These are phyloP conservation scores for Timema podura DNA, from an alignment of 2,888 invertebrate species.

Conservation along the genomic window DNA sequence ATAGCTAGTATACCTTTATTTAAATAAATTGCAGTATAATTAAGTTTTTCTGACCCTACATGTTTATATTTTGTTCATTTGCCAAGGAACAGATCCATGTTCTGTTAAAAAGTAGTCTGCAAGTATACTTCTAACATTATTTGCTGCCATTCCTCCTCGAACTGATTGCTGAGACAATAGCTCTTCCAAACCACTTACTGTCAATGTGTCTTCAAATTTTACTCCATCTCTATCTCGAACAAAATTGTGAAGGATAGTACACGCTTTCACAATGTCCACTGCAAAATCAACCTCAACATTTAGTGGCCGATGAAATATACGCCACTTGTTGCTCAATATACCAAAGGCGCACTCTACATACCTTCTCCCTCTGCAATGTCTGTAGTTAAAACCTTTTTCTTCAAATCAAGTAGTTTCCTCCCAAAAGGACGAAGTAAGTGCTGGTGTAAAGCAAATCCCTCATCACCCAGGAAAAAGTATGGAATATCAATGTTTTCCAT, in stretches of 20 bases:
- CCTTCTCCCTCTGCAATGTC: slow-evolving; percentile 33
- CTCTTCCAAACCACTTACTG: slow-evolving; percentile 32
- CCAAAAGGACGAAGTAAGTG: slow-evolving; percentile 21
- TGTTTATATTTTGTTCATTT: too few species aligned
- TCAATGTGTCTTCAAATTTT: slow-evolving; percentile 30
- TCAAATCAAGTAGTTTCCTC: slow-evolving; percentile 17
- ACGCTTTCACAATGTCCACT: slow-evolving; percentile 34
- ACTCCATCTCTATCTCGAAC: slow-evolving; percentile 27
- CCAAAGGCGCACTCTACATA: slow-evolving; percentile 37
- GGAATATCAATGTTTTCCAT: slow-evolving; percentile 18
- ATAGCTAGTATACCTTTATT: too few species aligned
- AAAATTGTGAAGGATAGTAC: slow-evolving; percentile 32
- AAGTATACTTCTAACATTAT: too few species aligned
- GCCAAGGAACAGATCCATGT: too few species aligned
- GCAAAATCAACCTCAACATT: slow-evolving; percentile 32
- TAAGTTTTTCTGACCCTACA: too few species aligned
- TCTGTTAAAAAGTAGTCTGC: too few species aligned
- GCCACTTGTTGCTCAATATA: slow-evolving; percentile 37
- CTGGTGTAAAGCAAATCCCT: slow-evolving; percentile 27
- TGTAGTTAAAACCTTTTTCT: slow-evolving; percentile 32
- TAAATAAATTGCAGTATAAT: too few species aligned
- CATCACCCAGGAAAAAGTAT: slow-evolving; percentile 21
- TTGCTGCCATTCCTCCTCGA: too few species aligned
- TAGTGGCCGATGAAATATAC: slow-evolving; percentile 39
- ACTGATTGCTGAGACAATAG: slow-evolving; percentile 23